phyloP scores from a whole-genome alignment of 2,888 invertebrate species.

The Acleris sparsana region DNA sequence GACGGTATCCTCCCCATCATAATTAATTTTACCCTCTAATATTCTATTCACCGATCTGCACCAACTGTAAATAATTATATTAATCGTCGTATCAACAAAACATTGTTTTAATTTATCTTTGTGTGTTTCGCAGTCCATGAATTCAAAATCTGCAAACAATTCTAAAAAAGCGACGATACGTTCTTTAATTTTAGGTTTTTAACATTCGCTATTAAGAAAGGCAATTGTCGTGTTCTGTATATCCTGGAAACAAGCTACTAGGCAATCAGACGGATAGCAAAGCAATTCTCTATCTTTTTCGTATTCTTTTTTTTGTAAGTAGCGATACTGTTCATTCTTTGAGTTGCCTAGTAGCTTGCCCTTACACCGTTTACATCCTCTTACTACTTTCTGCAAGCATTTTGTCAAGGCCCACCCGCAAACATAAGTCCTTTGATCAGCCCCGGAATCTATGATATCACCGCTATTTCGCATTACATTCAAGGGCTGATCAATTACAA shows the following conservation, averaged over 20 bases:
- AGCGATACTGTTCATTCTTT: not conserved
- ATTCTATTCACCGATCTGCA: conserved; percentile 37
- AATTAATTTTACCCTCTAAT: conserved; percentile 35
- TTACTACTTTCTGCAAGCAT: not conserved
- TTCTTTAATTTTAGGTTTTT: conserved; percentile 4
- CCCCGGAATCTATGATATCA: not conserved
- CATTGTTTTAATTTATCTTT: not conserved
- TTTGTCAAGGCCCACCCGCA: conserved; percentile 16
- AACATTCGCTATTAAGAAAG: conserved; percentile 6
- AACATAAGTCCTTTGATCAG: conserved; percentile 12
- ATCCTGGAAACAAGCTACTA: conserved; percentile 5
- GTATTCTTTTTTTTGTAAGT: conserved; percentile 12
- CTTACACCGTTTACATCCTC: conserved; percentile 12
- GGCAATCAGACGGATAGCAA: conserved; percentile 7
- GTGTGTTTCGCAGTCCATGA: not conserved
- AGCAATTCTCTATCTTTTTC: conserved; percentile 7
- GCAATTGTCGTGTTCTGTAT: conserved; percentile 14
- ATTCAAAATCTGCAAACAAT: not conserved
- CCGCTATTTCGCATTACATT: not conserved
- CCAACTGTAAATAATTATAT: conserved; percentile 39
- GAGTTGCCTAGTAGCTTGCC: conserved; percentile 3
- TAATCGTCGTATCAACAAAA: conserved; percentile 18
- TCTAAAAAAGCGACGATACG: not conserved
- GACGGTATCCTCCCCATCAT: conserved; percentile 23
- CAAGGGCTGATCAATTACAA: not conserved